Percentiles rank a stretch among this genome's conserved stretches.
Evolutionary conservation across 2,797 vertebrate genomes (phyloP).

Genomic region (Halcyon badia): DNA sequence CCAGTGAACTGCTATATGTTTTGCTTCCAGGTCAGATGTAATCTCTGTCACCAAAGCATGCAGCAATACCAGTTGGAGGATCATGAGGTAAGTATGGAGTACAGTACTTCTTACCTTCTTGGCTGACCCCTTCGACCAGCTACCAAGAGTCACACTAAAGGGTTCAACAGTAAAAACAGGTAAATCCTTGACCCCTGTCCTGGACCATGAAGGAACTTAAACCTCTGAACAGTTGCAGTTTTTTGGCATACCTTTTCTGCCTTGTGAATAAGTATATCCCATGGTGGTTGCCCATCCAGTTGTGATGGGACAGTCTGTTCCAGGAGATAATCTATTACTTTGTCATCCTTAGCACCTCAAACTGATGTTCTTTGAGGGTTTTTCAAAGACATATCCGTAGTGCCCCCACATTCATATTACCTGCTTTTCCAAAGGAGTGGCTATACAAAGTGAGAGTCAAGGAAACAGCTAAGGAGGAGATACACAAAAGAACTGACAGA

Average conservation of each 20-base stretch:
- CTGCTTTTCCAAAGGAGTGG: not conserved
- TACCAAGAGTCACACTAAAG: not conserved
- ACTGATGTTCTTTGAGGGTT: not conserved
- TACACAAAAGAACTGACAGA: not conserved
- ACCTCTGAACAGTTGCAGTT: not conserved
- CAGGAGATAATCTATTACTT: not conserved
- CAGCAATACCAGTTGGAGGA: slow-evolving; percentile 48
- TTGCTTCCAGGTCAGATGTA: slow-evolving; percentile 38
- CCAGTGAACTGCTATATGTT: not conserved
- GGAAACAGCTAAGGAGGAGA: not conserved
- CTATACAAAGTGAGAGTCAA: not conserved
- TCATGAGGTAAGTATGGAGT: slow-evolving; percentile 25
- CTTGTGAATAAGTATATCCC: not conserved
- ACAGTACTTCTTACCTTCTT: not conserved
- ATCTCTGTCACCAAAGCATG: slow-evolving; percentile 23
- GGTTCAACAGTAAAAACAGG: not conserved
- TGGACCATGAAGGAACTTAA: not conserved
- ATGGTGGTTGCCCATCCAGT: not conserved
- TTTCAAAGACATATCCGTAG: not conserved
- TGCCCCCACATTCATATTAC: not conserved
- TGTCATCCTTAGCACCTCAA: not conserved
- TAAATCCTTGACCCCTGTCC: not conserved
- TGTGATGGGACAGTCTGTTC: not conserved
- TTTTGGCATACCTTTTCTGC: not conserved
- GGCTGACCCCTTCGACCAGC: not conserved